Percentiles rank a stretch among this genome's conserved stretches.
Conservation (phyloP, 2,113 vertebrate species). For the Melanotaenia duboulayi region DNA sequence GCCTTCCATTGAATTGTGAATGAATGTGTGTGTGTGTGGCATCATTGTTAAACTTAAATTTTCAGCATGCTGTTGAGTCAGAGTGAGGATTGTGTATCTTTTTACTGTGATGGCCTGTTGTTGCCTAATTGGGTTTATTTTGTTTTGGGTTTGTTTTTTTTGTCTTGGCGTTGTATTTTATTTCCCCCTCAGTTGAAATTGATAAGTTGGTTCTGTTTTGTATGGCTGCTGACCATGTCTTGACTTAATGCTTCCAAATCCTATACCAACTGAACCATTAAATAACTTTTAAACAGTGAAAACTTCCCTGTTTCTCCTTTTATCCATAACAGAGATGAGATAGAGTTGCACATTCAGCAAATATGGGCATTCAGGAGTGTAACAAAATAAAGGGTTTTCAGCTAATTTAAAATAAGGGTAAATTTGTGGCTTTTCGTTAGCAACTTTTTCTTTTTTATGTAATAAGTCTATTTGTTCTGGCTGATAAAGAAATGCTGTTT, state of each 20-base stretch:
- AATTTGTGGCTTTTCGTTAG: constrained; percentile 1
- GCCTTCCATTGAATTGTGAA: constrained; percentile 55
- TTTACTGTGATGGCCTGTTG: constrained; percentile 78
- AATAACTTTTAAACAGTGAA: constrained; percentile 78
- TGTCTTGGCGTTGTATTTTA: constrained; percentile 61
- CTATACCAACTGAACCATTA: constrained; percentile 84
- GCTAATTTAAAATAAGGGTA: constrained; percentile 15
- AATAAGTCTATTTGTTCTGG: constrained; percentile 12
- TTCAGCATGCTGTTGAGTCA: constrained; percentile 73
- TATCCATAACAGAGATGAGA: not conserved
- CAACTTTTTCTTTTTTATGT: too few species aligned
- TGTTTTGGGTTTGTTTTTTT: constrained; percentile 19
- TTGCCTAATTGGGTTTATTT: constrained; percentile 62
- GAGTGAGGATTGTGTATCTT: constrained; percentile 70
- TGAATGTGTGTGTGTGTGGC: constrained; percentile 26
- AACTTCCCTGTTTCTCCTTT: not conserved
- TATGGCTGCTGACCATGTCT: constrained; percentile 79
- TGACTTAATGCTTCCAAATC: constrained; percentile 85
- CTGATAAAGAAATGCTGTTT: constrained; percentile 21
- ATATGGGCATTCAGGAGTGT: not conserved
- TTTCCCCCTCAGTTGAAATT: constrained; percentile 60
- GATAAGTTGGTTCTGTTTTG: constrained; percentile 71
- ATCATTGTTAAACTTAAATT: constrained; percentile 46
- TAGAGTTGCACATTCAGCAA: not conserved
- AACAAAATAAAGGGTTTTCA: not conserved